A percentile compares a stretch with the other conserved stretches of the same genome.
phyloP scores from a whole-genome alignment of 2,888 invertebrate genomes.

The Micropterix aruncella region DNA sequence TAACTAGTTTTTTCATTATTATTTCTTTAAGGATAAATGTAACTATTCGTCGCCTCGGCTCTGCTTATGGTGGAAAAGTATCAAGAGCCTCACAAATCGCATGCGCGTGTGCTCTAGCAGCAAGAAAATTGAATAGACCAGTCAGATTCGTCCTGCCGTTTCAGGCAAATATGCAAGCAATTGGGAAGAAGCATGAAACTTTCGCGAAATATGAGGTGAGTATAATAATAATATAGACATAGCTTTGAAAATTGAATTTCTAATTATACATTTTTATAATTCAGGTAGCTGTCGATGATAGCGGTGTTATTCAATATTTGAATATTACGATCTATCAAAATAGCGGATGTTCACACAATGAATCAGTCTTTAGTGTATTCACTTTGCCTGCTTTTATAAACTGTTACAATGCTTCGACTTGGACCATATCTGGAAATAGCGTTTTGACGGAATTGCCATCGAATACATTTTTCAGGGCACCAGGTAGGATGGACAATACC shows the following conservation, averaged over 20 bases:
- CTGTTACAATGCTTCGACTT: constrained; percentile 38
- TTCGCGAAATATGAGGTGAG: constrained; percentile 37
- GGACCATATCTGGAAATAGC: constrained; percentile 30
- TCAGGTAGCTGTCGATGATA: constrained; percentile 30
- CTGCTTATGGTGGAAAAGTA: constrained; percentile 69
- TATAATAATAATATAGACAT: constrained; percentile 19
- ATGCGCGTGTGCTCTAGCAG: constrained; percentile 54
- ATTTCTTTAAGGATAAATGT: constrained; percentile 53
- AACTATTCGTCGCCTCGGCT: constrained; percentile 59
- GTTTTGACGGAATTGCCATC: constrained; percentile 49
- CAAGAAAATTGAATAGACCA: constrained; percentile 40
- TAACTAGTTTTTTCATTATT: no score
- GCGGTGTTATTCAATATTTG: constrained; percentile 51
- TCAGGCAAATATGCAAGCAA: constrained; percentile 45
- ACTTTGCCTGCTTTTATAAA: constrained; percentile 22
- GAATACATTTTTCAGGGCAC: constrained; percentile 55
- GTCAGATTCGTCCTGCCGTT: constrained; percentile 51
- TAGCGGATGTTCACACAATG: constrained; percentile 27
- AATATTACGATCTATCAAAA: constrained; percentile 36
- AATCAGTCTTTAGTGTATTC: constrained; percentile 17
- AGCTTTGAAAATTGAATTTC: no score
- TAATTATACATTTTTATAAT: no score
- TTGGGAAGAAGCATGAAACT: constrained; percentile 39
- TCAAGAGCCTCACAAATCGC: constrained; percentile 42
- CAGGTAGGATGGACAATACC: constrained; percentile 49